Conservation (phyloP, 2,797 vertebrate species). For the Ptychobarbus kaznakovi region DNA sequence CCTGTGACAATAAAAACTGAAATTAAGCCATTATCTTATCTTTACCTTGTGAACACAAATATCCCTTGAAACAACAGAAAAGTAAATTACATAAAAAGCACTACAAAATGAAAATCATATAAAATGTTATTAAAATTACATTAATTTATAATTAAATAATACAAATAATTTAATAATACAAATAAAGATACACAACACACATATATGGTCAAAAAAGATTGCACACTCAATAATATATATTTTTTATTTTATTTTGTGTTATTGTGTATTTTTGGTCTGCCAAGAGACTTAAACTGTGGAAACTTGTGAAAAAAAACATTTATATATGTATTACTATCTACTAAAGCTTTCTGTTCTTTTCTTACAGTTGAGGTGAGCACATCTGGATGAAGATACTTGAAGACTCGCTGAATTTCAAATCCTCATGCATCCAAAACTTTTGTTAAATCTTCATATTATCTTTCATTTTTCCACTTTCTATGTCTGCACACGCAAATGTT, state of each 20-base stretch:
- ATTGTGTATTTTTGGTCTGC: neutral
- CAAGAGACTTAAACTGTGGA: neutral
- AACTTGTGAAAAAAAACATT: no score
- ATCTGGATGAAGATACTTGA: constrained; percentile 56
- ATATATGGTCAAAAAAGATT: neutral
- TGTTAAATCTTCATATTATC: no score
- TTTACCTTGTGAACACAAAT: no score
- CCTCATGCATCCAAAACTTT: neutral
- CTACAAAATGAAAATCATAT: no score
- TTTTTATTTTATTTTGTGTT: no score
- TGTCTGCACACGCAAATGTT: constrained; percentile 44
- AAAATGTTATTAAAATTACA: no score
- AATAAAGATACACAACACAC: neutral
- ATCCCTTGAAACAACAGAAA: no score
- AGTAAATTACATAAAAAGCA: no score
- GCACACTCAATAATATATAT: neutral
- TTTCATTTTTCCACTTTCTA: neutral
- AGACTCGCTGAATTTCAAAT: constrained; percentile 11
- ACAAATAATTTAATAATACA: neutral
- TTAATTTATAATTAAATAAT: neutral
- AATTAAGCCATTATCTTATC: neutral
- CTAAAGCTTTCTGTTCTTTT: constrained; percentile 26
- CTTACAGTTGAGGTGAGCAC: constrained; percentile 74
- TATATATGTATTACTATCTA: neutral
- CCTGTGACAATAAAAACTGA: neutral